Conservation (phyloP, 2,888 invertebrate genomes). For the Tuta absoluta region DNA sequence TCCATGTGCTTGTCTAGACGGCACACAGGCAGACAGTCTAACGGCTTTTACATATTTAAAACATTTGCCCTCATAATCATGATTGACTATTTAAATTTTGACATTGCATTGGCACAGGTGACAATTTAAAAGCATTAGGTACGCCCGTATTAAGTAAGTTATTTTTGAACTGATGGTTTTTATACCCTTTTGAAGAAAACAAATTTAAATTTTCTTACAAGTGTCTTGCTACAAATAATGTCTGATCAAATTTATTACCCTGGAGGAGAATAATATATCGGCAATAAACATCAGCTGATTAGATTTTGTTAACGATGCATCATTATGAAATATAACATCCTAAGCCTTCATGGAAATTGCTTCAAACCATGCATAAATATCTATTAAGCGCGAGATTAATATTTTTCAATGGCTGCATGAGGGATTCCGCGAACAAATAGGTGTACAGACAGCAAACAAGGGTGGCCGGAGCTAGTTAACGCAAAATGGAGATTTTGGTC, state of each 20-base stretch:
- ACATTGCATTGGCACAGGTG: constrained; percentile 28
- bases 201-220: neutral
- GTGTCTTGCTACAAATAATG: neutral
- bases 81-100: constrained; percentile 51
- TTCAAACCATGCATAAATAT: constrained; percentile 77
- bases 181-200: neutral
- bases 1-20: constrained; percentile 60
- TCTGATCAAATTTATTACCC: constrained; percentile 42
- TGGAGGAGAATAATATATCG: constrained; percentile 56
- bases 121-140: neutral
- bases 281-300: constrained; percentile 68
- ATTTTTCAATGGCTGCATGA: constrained; percentile 71
- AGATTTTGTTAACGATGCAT: constrained; percentile 62
- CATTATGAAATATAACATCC: constrained; percentile 50
- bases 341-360: constrained; percentile 67
- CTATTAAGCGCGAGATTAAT: constrained; percentile 77
- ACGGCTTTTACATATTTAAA: constrained; percentile 57
- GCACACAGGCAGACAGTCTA: constrained; percentile 50
- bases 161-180: neutral
- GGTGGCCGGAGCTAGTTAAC: constrained; percentile 61
- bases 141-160: neutral
- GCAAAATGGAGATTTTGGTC: constrained; percentile 52
- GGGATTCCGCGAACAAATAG: constrained; percentile 55
- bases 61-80: constrained; percentile 46
- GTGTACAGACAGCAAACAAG: constrained; percentile 66